A percentile compares a stretch with the other conserved stretches of the same genome.
Evolutionary conservation across 1,140 invertebrate species (phyloP).

Genomic region (Dendrolimus punctatus): DNA sequence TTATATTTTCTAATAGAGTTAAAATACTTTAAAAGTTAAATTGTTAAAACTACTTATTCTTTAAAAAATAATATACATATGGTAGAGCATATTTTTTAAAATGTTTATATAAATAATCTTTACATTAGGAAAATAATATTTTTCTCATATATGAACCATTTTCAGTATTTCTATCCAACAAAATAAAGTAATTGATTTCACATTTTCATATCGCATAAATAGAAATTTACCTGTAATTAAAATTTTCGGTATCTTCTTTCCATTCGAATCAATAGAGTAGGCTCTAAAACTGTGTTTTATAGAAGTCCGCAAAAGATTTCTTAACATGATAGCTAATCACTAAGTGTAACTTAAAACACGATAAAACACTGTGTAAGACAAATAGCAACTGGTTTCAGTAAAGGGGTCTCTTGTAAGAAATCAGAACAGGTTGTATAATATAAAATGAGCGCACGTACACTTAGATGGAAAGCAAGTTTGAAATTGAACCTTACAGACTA

Average conservation of each 20-base stretch:
- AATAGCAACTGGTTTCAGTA: conserved; percentile 25
- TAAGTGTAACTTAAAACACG: conserved; percentile 15
- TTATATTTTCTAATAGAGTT: background rate
- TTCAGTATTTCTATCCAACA: background rate
- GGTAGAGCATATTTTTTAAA: no score
- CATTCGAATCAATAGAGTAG: conserved; percentile 23
- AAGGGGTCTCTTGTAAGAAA: conserved; percentile 25
- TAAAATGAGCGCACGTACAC: conserved; percentile 3
- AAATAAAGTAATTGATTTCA: background rate
- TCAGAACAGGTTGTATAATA: conserved; percentile 21
- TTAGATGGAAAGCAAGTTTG: background rate
- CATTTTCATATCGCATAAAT: background rate
- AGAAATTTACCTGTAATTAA: conserved; percentile 67
- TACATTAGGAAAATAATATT: no score
- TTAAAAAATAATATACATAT: no score
- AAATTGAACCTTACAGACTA: background rate
- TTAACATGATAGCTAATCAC: conserved; percentile 25
- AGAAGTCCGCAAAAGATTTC: conserved; percentile 24
- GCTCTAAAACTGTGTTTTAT: conserved; percentile 25
- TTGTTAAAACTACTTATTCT: no score
- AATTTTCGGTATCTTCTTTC: conserved; percentile 62
- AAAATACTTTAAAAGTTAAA: no score
- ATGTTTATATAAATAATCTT: no score
- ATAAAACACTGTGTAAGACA: conserved; percentile 28
- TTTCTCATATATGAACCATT: no score